Evolutionary conservation across 1,140 invertebrate genomes (phyloP).

Genomic region (Lethrus apterus): DNA sequence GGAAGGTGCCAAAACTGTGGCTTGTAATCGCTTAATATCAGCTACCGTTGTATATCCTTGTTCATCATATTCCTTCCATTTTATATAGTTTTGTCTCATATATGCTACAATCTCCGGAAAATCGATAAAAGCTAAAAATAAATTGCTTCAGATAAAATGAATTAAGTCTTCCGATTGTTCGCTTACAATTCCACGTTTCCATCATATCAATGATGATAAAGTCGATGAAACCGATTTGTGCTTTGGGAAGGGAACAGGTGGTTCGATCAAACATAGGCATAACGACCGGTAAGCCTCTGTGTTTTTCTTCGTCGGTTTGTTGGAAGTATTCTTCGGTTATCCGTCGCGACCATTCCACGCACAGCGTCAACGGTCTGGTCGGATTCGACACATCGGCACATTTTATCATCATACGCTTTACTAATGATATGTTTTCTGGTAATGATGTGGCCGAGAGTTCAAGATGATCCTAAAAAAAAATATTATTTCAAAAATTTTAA

Average conservation of each 20-base stretch:
- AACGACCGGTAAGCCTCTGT: constrained; percentile 75
- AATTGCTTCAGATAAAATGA: constrained; percentile 2
- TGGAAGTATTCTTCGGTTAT: constrained; percentile 90
- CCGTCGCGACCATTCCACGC: constrained; percentile 85
- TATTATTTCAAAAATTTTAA: too few species aligned
- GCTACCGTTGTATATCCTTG: constrained; percentile 61
- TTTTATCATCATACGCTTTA: constrained; percentile 95
- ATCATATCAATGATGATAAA: constrained; percentile 97
- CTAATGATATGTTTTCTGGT: constrained; percentile 73
- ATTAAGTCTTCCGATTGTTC: not conserved
- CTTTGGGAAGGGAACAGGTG: constrained; percentile 91
- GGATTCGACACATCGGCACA: constrained; percentile 96
- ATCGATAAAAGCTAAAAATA: constrained; percentile 75
- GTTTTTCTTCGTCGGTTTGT: constrained; percentile 90
- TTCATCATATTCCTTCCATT: constrained; percentile 80
- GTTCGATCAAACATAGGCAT: constrained; percentile 94
- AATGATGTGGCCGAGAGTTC: too few species aligned
- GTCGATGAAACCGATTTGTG: constrained; percentile 94
- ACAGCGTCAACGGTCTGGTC: constrained; percentile 71
- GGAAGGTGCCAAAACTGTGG: constrained; percentile 24
- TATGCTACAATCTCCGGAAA: constrained; percentile 81
- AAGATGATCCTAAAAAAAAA: too few species aligned
- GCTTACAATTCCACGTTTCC: constrained; percentile 89
- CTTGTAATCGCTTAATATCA: constrained; percentile 53
- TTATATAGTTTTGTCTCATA: constrained; percentile 79